phyloP scores from a whole-genome alignment of 2,113 vertebrate species.

The Anolis carolinensis region DNA sequence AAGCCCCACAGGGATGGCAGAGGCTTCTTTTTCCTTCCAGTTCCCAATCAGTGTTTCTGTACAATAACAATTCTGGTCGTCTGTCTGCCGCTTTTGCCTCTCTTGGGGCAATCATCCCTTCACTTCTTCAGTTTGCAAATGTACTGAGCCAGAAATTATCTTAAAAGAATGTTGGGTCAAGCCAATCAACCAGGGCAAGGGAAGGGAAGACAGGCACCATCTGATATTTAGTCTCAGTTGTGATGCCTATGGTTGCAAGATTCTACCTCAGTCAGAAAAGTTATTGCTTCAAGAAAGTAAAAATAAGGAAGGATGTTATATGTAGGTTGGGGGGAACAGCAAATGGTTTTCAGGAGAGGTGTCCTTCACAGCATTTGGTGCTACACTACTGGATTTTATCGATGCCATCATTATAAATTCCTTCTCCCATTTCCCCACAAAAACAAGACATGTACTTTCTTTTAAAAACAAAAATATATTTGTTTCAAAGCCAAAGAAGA shows the following conservation, averaged over 20 bases:
- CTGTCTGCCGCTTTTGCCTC: conserved; percentile 29
- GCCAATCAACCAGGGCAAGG: neutral
- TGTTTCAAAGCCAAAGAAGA: no score
- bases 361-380: no score
- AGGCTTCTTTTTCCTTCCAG: neutral
- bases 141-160: conserved; percentile 23
- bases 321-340: no score
- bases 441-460: no score
- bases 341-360: no score
- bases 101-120: conserved; percentile 19
- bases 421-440: no score
- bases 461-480: no score
- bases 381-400: no score
- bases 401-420: no score
- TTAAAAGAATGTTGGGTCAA: conserved; percentile 3
- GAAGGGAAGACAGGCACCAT: neutral
- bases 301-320: neutral
- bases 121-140: neutral
- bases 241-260: neutral
- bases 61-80: conserved; percentile 17
- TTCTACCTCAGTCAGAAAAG: neutral
- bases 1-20: conserved; percentile 25
- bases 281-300: neutral
- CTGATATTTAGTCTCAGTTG: conserved; percentile 31
- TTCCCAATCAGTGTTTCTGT: conserved; percentile 8